Conservation (phyloP, 2,888 invertebrate species). For the Thymelicus sylvestris region DNA sequence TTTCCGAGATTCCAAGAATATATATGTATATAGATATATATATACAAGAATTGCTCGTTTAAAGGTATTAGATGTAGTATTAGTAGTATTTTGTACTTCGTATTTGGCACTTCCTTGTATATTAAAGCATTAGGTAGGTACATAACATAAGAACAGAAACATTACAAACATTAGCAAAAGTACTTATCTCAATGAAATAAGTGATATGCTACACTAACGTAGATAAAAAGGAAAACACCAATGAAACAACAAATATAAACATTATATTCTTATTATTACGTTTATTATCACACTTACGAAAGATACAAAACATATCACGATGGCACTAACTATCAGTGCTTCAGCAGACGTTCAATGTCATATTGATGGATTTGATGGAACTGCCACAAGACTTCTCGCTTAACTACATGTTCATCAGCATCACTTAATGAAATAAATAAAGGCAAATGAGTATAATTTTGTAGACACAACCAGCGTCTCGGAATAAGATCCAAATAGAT, state of each 20-base stretch:
- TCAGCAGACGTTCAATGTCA: conserved; percentile 65
- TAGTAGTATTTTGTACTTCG: no score
- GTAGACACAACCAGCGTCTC: conserved; percentile 28
- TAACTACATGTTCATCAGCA: conserved; percentile 45
- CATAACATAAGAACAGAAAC: no score
- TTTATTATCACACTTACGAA: conserved; percentile 84
- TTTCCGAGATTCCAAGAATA: no score
- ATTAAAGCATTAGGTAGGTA: no score
- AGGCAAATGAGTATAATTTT: conserved; percentile 49
- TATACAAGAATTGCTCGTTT: no score
- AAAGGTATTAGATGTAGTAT: no score
- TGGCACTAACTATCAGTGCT: conserved; percentile 83
- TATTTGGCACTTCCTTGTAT: no score
- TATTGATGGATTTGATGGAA: conserved; percentile 54
- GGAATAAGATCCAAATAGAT: conserved; percentile 15
- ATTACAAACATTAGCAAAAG: no score
- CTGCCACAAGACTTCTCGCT: conserved; percentile 43
- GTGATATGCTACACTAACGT: no score
- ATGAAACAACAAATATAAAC: conserved; percentile 49
- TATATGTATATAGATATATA: no score
- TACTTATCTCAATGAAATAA: not conserved
- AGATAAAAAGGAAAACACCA: conserved; percentile 38
- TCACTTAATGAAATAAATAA: conserved; percentile 53
- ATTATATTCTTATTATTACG: conserved; percentile 69
- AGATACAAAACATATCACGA: conserved; percentile 84